Conservation (phyloP, 2,113 vertebrate genomes). For the Salvelinus alpinus region DNA sequence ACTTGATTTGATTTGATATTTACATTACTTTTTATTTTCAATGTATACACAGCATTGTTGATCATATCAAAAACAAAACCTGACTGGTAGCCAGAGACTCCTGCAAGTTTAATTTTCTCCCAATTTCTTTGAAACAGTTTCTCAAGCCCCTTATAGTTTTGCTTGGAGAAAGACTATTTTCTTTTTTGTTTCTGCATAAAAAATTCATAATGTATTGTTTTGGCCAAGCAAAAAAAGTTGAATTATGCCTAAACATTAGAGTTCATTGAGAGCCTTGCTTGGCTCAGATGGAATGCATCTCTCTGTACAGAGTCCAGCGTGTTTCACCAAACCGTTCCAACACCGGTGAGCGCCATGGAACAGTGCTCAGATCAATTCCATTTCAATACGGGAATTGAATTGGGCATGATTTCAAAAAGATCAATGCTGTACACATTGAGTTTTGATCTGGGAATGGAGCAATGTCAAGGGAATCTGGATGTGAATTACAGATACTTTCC, state of each 20-base stretch:
- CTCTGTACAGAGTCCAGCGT: slow-evolving; percentile 9
- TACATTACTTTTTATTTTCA: slow-evolving; percentile 16
- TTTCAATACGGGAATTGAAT: neutral
- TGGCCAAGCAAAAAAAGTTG: neutral
- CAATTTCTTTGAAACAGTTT: neutral
- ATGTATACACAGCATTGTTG: slow-evolving; percentile 28
- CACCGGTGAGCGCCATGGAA: slow-evolving; percentile 11
- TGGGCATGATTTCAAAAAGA: neutral
- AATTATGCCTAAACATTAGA: slow-evolving; percentile 11
- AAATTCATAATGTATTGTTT: neutral
- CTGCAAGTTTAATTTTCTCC: slow-evolving; percentile 1
- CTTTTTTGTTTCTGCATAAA: neutral
- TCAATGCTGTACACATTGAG: neutral
- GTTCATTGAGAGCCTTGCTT: slow-evolving; percentile 12
- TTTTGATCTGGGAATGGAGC: no score
- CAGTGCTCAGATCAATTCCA: slow-evolving; percentile 6
- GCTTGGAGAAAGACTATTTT: neutral
- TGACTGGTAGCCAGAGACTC: no score
- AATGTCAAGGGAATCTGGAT: neutral
- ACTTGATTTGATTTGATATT: no score
- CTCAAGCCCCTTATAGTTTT: neutral
- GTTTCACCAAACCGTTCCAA: neutral
- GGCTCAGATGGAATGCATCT: slow-evolving; percentile 11
- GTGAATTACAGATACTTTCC: neutral
- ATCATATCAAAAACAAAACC: slow-evolving; percentile 4